Evolutionary conservation across 2,113 vertebrate species (phyloP), one percentile per base, ranked within the genome.

Genomic region (Panthera uncia): DNA sequence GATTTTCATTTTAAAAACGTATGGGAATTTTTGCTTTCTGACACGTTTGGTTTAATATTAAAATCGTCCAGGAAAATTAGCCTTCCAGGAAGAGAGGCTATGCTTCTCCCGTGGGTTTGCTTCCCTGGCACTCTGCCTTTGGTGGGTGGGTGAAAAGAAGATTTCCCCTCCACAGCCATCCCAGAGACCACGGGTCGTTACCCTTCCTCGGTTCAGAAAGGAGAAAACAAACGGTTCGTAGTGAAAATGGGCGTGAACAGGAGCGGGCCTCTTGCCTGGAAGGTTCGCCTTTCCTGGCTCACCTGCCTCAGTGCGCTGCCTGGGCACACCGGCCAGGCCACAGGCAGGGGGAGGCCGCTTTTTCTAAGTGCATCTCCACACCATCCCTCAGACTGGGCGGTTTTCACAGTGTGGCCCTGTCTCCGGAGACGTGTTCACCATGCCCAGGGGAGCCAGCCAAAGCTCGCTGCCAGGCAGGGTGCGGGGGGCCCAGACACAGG

Each of bases 281-380:
- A 27, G 8, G 0, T 50, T 14, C 14, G 33, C 21, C 12, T 21
- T 25, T 55, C 45, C 7, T 2, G 15, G 2, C 25, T 80, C 14
- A 1, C n/a, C 81, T 31, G 38, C 41, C 74, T 14, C 7, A 0
- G 36, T 10, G 50, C 36, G 3, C 31, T 11, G 18, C 63, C n/a
- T 4, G n/a, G 8, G 6, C 55, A 14, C n/a, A 31, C 33, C 7
- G 78, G 41, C 38, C 57, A 38, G 76, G 36, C 9, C 1, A 12
- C 15, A 23, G 5, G 36, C 23, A 1, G 5, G 31, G 14, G 14
- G 55, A 33, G 9, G 36, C 45, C 10, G 13, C 55, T 36, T 69
- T 63, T 9, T 69, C 73, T 61, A 29, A 11, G 25, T 0, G 0
- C 2, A 0, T 2, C 45, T 81, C 31, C 36, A 10, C 0, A 1